A percentile compares a stretch with the other conserved stretches of the same genome.
These are phyloP conservation scores for Lapara coniferarum DNA, from an alignment of 2,888 invertebrate genomes.

Conservation along the genomic window DNA sequence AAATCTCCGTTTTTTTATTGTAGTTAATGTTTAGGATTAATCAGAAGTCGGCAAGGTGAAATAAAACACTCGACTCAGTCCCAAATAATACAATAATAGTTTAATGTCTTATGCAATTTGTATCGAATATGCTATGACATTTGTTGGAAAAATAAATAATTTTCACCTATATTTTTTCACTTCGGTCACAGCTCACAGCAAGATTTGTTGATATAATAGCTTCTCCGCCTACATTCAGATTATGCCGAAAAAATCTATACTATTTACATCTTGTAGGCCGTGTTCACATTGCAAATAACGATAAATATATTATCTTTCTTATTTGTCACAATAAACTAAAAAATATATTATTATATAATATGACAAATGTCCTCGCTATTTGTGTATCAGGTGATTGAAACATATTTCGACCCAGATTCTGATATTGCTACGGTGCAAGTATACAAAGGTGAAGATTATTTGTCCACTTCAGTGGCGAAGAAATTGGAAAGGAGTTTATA, in stretches of 20 bases:
- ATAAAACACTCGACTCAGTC: constrained; percentile 52
- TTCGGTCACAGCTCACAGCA: constrained; percentile 41
- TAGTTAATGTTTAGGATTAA: too few relatives aligned
- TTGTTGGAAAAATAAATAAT: constrained; percentile 76
- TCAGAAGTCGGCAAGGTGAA: constrained; percentile 18
- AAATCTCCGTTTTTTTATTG: too few relatives aligned
- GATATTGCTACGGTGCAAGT: not conserved
- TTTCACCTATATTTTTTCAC: constrained; percentile 47
- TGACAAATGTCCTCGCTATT: not conserved
- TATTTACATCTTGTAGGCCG: constrained; percentile 35
- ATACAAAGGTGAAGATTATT: constrained; percentile 4
- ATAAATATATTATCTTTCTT: not conserved
- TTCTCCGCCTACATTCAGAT: constrained; percentile 22
- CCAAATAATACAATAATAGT: constrained; percentile 58
- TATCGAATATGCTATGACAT: constrained; percentile 64
- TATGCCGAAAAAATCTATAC: constrained; percentile 31
- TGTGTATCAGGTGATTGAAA: not conserved
- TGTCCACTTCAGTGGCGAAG: not conserved
- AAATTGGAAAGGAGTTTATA: not conserved
- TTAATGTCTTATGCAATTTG: constrained; percentile 60
- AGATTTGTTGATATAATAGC: constrained; percentile 25
- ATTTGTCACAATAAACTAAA: constrained; percentile 32
- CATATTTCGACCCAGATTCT: not conserved
- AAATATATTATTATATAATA: constrained; percentile 15
- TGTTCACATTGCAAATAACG: constrained; percentile 31